Evolutionary conservation across 2,888 invertebrate genomes (phyloP), one percentile per base, ranked within the genome.

Genomic region (Drepanosiphum platanoidis): DNA sequence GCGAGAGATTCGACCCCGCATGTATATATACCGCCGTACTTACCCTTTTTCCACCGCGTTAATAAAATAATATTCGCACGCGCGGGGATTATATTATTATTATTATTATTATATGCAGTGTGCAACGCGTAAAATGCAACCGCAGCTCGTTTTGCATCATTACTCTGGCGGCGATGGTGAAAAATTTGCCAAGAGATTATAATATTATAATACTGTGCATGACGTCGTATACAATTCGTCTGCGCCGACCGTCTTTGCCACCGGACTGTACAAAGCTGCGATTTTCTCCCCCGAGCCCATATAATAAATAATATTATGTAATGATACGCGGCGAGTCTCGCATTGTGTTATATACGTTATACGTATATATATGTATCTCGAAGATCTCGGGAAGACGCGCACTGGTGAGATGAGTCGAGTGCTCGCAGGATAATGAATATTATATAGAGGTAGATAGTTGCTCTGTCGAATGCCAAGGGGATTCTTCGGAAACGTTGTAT

Each of bases 401-500:
- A 42, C 42, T 9, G 61, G 46, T 15, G 46, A 39, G 39, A 34
- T 34, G 70, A 39, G 70, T 71, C 70, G 39, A 71, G 70, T 13
- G 36, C 39, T n/a, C 42, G 13, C 42, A 13, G 42, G 11, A 39
- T 42, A 8, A 42, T 9, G 4, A 46, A 27, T 36, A 46, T 74
- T 36, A 71, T 71, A 39, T n/a, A n/a, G n/a, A n/a, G n/a, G 42
- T 42, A 71, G 15, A 39, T 27, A 74, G 74, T 42, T 74, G 74
- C 32, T 74, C 74, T 32, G 74, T 46, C 32, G 46, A 74, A 74
- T 74, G 74, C 46, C 74, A 32, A 46, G 36, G 30, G 42, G 77
- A 77, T 61, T 64, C 64, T 78, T 64, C 39, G 42, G 78, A 64
- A 78, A 78, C 42, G 34, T 30, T 78, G 64, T 27, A 27, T n/a